These are phyloP conservation scores for Anguilla megastoma DNA, from an alignment of 2,797 vertebrate genomes.

Conservation along the genomic window DNA sequence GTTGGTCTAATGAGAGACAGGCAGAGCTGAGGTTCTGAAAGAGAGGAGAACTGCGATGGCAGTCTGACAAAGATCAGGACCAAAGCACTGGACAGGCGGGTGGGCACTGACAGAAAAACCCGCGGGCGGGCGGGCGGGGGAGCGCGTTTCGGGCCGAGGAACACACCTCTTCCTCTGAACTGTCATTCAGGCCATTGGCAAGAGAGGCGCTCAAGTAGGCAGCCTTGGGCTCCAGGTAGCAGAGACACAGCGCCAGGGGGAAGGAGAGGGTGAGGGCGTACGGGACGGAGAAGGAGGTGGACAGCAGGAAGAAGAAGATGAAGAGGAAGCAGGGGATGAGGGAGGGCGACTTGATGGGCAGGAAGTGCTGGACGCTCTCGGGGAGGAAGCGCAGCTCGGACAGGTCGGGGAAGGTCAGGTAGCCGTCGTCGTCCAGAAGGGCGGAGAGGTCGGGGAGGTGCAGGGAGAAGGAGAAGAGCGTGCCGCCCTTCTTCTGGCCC, in stretches of 20 bases:
- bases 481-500: slow-evolving; percentile 70
- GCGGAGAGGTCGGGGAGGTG: slow-evolving; percentile 93
- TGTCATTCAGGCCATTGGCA: slow-evolving; percentile 98
- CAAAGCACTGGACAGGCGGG: slow-evolving; percentile 75
- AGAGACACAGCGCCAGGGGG: slow-evolving; percentile 98
- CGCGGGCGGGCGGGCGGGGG: slow-evolving; percentile 43
- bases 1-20: slow-evolving; percentile 55
- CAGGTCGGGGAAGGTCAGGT: slow-evolving; percentile 91
- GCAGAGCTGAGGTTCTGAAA: slow-evolving; percentile 96
- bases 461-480: slow-evolving; percentile 96
- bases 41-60: slow-evolving; percentile 79
- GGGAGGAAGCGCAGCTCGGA: slow-evolving; percentile 90
- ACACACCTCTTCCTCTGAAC: slow-evolving; percentile 99
- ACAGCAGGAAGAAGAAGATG: slow-evolving; percentile 98
- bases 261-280: slow-evolving; percentile 98
- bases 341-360: slow-evolving; percentile 92
- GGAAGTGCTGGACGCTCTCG: slow-evolving; percentile 86
- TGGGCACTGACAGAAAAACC: slow-evolving; percentile 42
- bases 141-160: slow-evolving; percentile 75
- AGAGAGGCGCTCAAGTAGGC: slow-evolving; percentile 95
- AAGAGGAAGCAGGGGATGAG: slow-evolving; percentile 98
- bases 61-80: slow-evolving; percentile 73
- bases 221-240: slow-evolving; percentile 99
- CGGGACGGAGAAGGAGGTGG: slow-evolving; percentile 96
- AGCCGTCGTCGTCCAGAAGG: slow-evolving; percentile 92